phyloP scores from a whole-genome alignment of 2,797 vertebrate genomes.

The Gambusia yucatana region DNA sequence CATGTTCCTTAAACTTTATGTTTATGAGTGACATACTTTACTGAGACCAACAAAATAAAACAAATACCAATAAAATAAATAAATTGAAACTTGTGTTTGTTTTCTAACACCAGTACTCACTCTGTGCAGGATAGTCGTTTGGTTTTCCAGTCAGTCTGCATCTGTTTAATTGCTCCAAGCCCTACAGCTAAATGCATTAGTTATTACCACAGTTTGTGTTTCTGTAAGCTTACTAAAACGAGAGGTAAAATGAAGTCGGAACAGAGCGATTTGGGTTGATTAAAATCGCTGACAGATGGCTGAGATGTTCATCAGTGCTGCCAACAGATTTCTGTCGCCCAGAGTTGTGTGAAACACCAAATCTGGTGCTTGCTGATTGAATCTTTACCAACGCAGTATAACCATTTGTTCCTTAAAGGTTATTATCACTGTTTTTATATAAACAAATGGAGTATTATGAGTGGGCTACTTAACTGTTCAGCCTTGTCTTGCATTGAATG shows the following conservation, averaged over 20 bases:
- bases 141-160: neutral
- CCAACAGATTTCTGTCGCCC: slow-evolving; percentile 13
- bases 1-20: neutral
- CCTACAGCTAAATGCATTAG: neutral
- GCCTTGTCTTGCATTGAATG: neutral
- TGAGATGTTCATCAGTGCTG: slow-evolving; percentile 17
- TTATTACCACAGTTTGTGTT: slow-evolving; percentile 5
- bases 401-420: slow-evolving; percentile 4
- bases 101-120: neutral
- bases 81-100: neutral
- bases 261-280: slow-evolving; percentile 17
- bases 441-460: slow-evolving; percentile 1
- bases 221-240: slow-evolving; percentile 2
- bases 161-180: neutral
- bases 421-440: slow-evolving; percentile 1
- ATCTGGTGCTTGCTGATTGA: neutral
- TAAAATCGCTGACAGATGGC: slow-evolving; percentile 28
- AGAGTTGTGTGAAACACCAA: slow-evolving; percentile 6
- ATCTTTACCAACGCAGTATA: slow-evolving; percentile 13
- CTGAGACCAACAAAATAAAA: neutral
- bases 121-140: neutral
- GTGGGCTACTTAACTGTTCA: neutral
- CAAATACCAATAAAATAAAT: neutral
- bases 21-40: neutral
- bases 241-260: slow-evolving; percentile 20